These are phyloP conservation scores for Eciton burchellii DNA, from an alignment of 1,140 invertebrate genomes.

Conservation along the genomic window DNA sequence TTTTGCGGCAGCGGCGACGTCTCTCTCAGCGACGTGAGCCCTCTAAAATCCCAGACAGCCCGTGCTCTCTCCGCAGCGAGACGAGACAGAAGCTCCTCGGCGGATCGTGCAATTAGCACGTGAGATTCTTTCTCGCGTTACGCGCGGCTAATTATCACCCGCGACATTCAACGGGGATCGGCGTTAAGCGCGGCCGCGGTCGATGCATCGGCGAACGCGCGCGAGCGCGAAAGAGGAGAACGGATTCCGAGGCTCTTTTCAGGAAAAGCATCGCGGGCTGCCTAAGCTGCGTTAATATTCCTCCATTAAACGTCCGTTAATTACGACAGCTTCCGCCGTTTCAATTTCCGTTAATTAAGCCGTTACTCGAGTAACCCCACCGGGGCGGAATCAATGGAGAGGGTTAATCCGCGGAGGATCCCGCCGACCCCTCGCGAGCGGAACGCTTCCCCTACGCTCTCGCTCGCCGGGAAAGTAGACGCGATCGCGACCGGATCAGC, in stretches of 20 bases:
- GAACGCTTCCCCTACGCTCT: neutral
- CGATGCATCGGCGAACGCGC: slow-evolving; percentile 40
- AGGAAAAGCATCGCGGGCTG: no score
- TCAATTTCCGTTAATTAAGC: no score
- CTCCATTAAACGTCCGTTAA: no score
- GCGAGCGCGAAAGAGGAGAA: no score
- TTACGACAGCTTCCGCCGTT: no score
- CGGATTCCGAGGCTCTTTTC: no score
- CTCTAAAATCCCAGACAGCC: slow-evolving; percentile 61
- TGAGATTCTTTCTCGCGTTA: slow-evolving; percentile 54
- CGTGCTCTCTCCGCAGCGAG: slow-evolving; percentile 51
- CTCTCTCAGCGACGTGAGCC: slow-evolving; percentile 50
- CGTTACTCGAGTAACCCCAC: no score
- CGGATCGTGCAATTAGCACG: slow-evolving; percentile 46
- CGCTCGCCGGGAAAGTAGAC: slow-evolving; percentile 18
- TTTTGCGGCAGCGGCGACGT: slow-evolving; percentile 54
- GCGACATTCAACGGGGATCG: slow-evolving; percentile 38
- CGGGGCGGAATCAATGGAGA: no score
- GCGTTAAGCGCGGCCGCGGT: slow-evolving; percentile 33
- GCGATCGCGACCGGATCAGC: slow-evolving; percentile 27
- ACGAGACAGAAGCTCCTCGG: slow-evolving; percentile 56
- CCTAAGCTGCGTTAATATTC: no score
- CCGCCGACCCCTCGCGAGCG: no score
- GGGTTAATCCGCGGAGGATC: no score
- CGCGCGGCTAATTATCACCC: slow-evolving; percentile 52